phyloP scores from a whole-genome alignment of 2,113 vertebrate genomes.

The Pachypanchax playfairii region DNA sequence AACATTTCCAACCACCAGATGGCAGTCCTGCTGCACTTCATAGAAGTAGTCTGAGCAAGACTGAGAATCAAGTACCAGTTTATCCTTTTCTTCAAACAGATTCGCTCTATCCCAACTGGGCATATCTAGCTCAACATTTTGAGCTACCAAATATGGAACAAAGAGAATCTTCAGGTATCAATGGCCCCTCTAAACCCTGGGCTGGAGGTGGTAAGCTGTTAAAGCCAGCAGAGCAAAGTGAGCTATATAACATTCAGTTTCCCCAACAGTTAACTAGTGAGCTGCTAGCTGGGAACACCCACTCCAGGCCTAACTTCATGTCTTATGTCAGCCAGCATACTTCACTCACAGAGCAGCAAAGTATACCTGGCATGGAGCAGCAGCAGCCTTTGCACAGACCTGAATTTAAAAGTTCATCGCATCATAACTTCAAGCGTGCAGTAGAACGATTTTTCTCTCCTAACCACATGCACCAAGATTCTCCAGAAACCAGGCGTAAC shows the following conservation, averaged over 20 bases:
- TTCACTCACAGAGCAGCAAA: not conserved
- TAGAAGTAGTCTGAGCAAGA: not conserved
- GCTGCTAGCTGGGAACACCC: not conserved
- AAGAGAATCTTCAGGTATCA: not conserved
- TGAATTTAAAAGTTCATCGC: not conserved
- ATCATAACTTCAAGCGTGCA: not conserved
- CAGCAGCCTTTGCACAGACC: not conserved
- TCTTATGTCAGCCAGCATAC: not conserved
- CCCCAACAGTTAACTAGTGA: not conserved
- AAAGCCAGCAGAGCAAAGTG: not conserved
- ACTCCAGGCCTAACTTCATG: not conserved
- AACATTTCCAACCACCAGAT: conserved; percentile 45
- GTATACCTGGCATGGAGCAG: not conserved
- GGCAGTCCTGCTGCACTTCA: conserved; percentile 10
- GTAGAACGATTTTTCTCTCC: not conserved
- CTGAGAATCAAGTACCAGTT: not conserved
- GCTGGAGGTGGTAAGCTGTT: not conserved
- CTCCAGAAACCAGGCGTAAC: conserved; percentile 2
- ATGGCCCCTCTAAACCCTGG: not conserved
- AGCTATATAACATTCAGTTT: not conserved
- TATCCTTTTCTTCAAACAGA: conserved; percentile 4
- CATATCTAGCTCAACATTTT: not conserved
- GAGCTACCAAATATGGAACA: not conserved
- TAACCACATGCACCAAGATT: conserved; percentile 34
- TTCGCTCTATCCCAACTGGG: not conserved